Percentiles rank a stretch among this genome's conserved stretches.
These are phyloP conservation scores for Tinamus guttatus DNA, from an alignment of 2,113 vertebrate genomes.

Conservation along the genomic window DNA sequence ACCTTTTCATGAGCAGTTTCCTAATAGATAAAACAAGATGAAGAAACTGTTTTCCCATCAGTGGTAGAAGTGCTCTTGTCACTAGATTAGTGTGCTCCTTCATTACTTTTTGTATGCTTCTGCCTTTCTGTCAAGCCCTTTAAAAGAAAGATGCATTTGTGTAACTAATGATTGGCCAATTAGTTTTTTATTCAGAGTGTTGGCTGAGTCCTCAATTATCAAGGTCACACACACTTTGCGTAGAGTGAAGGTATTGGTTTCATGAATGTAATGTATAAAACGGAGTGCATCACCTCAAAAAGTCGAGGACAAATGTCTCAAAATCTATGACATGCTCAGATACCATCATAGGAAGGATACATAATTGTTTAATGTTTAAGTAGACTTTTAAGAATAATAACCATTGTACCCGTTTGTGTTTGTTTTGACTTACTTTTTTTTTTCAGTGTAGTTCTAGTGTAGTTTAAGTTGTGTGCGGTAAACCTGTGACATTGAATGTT, in stretches of 20 bases:
- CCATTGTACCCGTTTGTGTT: not conserved
- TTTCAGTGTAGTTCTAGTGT: not conserved
- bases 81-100: not conserved
- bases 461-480: not conserved
- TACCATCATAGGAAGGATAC: not conserved
- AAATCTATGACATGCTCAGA: not conserved
- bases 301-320: not conserved
- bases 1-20: not conserved
- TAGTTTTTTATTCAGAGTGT: not conserved
- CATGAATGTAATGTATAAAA: not conserved
- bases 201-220: not conserved
- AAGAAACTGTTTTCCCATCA: rapidly evolving
- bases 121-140: not conserved
- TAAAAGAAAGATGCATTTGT: not conserved
- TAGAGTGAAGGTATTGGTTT: rapidly evolving
- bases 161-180: not conserved
- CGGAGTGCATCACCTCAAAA: not conserved
- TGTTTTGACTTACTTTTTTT: not conserved
- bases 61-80: not conserved
- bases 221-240: not conserved
- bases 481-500: not conserved
- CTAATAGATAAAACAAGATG: not conserved
- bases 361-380: not conserved
- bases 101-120: not conserved
- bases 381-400: not conserved